phyloP scores from a whole-genome alignment of 1,140 invertebrate species.

The Pogonus chalceus region DNA sequence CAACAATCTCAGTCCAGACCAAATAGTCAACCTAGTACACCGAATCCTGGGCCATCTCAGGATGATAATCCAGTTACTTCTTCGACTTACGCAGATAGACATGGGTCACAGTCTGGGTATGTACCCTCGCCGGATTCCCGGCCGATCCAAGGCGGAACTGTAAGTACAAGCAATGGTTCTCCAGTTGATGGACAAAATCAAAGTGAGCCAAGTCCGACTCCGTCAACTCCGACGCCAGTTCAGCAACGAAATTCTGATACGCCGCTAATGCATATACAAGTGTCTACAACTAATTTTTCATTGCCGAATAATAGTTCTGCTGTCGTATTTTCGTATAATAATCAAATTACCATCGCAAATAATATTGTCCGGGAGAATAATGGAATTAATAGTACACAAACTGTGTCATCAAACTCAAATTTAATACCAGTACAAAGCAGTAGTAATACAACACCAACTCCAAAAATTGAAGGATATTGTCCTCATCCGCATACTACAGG shows the following conservation, averaged over 20 bases:
- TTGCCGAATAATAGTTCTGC: background rate
- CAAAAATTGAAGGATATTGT: conserved; percentile 31
- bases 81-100: conserved; percentile 53
- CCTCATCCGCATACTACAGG: conserved; percentile 34
- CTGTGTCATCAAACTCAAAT: background rate
- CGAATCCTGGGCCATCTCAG: conserved; percentile 38
- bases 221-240: conserved; percentile 40
- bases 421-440: background rate
- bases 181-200: conserved; percentile 40
- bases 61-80: conserved; percentile 63
- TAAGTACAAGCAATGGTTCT: conserved; percentile 64
- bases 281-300: conserved; percentile 23
- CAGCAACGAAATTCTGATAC: conserved; percentile 38
- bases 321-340: background rate
- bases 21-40: conserved; percentile 35
- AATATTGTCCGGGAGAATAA: background rate
- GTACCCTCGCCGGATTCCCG: conserved; percentile 40
- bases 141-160: conserved; percentile 63
- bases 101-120: conserved; percentile 29
- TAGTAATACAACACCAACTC: background rate
- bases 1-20: conserved; percentile 19
- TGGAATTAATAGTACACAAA: background rate
- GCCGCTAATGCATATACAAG: conserved; percentile 34
- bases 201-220: conserved; percentile 33
- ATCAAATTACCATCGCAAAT: background rate